Base-by-base conservation (phyloP, 1,140 invertebrate species). In the Nasonia vitripennis region DNA sequence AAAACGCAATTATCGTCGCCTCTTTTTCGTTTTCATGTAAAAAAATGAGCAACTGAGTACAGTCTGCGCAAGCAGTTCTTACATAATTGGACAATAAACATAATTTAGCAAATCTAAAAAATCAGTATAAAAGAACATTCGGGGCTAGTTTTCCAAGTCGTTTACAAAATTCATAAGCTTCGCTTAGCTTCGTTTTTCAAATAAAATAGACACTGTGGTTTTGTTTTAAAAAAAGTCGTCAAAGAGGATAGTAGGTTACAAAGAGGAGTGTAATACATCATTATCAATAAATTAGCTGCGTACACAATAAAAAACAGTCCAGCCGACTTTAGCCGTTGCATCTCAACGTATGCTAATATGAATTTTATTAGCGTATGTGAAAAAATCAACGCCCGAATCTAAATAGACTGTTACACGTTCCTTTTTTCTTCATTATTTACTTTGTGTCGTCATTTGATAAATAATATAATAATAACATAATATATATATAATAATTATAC, bases 51-150 rank as follows among this genome's bases (percentile, higher is more conserved):
- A 34, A 70, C 37, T 73, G 7, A 71, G 73, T 73, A 83, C 34
- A 79, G 55, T 71, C 23, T 82, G 62, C 82, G 34, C 62, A 79
- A 84, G 74, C 27, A 34, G 31, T 75, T 41, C 37, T 77, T 62
- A n/a, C 37, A 45, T n/a, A 45, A 34, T 77, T 23, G 75, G 45
- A 55, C 1, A 51, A 41, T 23, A 23, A 78, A 84, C 45, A 78
- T 4, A 70, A 68, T 84, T 91, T 91, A 87, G 88, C 89, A 67
- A 82, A 79, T 82, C 88, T 74, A 86, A 86, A 83, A 83, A 81
- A 86, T 68, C 37, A 67, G 81, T 83, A 83, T 48, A 83, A 82
- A 79, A 79, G 51, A 55, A 74, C 11, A 17, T 71, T 71, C 11
- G 5, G 80, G 48, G 37, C 27, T 27, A 81, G 14, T 20, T 11